phyloP scores from a whole-genome alignment of 2,888 invertebrate genomes.

The Branchinecta sandiegonensis region DNA sequence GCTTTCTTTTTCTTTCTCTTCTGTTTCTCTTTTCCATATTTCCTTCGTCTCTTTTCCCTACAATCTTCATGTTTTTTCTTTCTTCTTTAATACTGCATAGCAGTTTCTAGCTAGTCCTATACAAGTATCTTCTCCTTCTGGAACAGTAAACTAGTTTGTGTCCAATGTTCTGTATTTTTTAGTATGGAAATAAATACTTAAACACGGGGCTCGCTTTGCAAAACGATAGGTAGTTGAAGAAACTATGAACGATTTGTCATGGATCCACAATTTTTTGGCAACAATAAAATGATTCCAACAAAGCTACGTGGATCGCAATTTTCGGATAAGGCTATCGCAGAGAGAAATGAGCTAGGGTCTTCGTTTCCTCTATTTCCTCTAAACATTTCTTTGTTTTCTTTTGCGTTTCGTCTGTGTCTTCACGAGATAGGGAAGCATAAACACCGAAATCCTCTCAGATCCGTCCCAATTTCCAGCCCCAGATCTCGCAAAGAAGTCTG shows the following conservation, averaged over 20 bases:
- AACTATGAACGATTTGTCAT: too few relatives aligned
- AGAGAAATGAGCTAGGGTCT: too few relatives aligned
- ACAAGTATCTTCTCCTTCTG: background rate
- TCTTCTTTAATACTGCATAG: background rate
- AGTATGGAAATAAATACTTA: slow-evolving; percentile 4
- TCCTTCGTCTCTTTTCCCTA: background rate
- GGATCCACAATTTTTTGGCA: too few relatives aligned
- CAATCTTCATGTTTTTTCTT: background rate
- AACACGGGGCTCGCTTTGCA: background rate
- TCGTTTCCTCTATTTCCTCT: too few relatives aligned
- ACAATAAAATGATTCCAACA: too few relatives aligned
- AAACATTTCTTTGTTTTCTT: background rate
- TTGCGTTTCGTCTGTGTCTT: too few relatives aligned
- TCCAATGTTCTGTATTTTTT: background rate
- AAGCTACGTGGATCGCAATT: background rate
- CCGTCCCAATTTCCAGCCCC: too few relatives aligned
- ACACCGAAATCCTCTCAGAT: too few relatives aligned
- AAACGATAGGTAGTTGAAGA: too few relatives aligned
- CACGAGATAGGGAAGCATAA: too few relatives aligned
- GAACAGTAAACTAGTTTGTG: background rate
- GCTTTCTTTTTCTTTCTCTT: background rate
- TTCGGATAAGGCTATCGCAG: background rate
- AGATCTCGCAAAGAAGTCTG: too few relatives aligned
- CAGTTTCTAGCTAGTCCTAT: background rate
- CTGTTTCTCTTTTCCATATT: background rate